A percentile compares a stretch with the other conserved stretches of the same genome.
Conservation (phyloP, 2,797 vertebrate genomes). For the Sciurus vulgaris region DNA sequence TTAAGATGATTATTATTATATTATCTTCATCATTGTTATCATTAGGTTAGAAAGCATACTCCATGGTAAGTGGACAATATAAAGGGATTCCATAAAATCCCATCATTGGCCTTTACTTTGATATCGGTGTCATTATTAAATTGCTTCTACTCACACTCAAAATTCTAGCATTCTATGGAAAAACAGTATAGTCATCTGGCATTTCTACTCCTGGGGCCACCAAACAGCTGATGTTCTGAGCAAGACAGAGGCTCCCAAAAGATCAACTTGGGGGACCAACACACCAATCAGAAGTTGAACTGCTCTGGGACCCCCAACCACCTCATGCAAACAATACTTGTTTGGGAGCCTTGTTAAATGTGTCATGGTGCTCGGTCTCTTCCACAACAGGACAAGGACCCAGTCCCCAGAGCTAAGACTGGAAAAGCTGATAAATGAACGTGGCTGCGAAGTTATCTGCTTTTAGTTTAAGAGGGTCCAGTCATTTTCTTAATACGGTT, state of each 20-base stretch:
- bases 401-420: no score
- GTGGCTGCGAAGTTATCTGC: neutral
- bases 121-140: neutral
- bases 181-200: neutral
- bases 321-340: neutral
- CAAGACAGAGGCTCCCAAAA: neutral
- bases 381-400: neutral
- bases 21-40: neutral
- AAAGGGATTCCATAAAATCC: neutral
- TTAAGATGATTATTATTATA: neutral
- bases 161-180: neutral
- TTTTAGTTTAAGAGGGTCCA: neutral
- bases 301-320: neutral
- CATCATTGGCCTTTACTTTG: neutral
- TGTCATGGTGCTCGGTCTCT: neutral
- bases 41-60: neutral
- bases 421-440: neutral
- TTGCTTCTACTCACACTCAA: neutral
- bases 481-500: neutral
- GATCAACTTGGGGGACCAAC: neutral
- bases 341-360: neutral
- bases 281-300: neutral
- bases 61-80: neutral
- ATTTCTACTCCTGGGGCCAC: neutral
- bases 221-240: neutral